Percentiles rank a stretch among this genome's conserved stretches.
phyloP scores from a whole-genome alignment of 2,797 vertebrate species.

The Synanceia verrucosa region DNA sequence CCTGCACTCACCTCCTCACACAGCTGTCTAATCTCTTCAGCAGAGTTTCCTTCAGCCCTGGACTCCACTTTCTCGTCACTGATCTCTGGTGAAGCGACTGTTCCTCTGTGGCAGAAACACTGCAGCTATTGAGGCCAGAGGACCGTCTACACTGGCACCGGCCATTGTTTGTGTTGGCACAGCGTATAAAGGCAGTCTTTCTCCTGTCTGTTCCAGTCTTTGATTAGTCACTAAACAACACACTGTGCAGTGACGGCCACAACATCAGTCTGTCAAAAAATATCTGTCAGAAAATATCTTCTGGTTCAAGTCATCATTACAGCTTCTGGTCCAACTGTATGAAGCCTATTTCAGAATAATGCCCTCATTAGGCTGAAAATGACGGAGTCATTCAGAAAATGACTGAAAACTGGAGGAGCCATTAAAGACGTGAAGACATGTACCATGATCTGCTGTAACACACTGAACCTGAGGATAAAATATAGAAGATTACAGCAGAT shows the following conservation, averaged over 20 bases:
- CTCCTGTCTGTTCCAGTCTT: conserved; percentile 54
- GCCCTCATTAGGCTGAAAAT: conserved; percentile 60
- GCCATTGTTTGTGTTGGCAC: conserved; percentile 75
- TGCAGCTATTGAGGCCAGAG: conserved; percentile 57
- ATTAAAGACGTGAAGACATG: conserved; percentile 34
- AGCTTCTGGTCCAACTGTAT: conserved; percentile 31
- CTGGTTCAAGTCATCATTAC: neutral
- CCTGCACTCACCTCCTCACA: conserved; percentile 32
- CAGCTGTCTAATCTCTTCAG: conserved; percentile 52
- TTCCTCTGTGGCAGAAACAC: conserved; percentile 60
- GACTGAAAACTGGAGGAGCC: conserved; percentile 33
- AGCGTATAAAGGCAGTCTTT: conserved; percentile 58
- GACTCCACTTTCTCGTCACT: conserved; percentile 14
- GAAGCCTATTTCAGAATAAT: conserved; percentile 58
- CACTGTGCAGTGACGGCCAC: conserved; percentile 11
- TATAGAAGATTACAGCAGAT: too few species aligned
- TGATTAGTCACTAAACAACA: conserved; percentile 31
- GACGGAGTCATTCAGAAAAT: conserved; percentile 56
- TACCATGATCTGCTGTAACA: neutral
- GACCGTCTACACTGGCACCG: conserved; percentile 58
- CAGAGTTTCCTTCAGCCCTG: conserved; percentile 23
- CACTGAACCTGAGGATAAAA: neutral
- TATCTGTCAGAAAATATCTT: conserved; percentile 10
- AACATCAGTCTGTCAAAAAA: conserved; percentile 32
- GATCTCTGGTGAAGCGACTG: conserved; percentile 34